Evolutionary conservation across 1,140 invertebrate species (phyloP).

Genomic region (Lithobius niger): DNA sequence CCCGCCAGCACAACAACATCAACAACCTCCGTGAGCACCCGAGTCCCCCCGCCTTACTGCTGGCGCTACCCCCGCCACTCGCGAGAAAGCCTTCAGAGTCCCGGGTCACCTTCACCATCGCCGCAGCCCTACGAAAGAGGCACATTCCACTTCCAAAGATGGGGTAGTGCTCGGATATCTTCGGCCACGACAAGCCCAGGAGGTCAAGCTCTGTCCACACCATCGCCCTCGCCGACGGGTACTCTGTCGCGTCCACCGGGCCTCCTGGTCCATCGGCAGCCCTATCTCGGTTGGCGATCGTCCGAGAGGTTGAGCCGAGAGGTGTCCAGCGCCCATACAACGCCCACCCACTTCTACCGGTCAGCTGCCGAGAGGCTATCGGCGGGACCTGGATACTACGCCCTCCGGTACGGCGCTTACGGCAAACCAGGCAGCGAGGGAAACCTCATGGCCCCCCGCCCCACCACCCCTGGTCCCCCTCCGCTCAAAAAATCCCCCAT

Average conservation of each 20-base stretch:
- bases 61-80: slow-evolving; percentile 12
- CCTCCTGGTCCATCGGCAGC: slow-evolving; percentile 36
- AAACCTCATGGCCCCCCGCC: neutral
- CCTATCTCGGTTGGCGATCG: slow-evolving; percentile 78
- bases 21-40: neutral
- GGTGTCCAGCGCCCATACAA: slow-evolving; percentile 13
- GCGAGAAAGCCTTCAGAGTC: slow-evolving; percentile 22
- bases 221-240: slow-evolving; percentile 13
- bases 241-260: neutral
- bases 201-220: slow-evolving; percentile 15
- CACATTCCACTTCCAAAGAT: slow-evolving; percentile 47
- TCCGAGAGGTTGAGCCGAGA: slow-evolving; percentile 62
- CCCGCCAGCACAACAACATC: neutral
- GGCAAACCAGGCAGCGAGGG: neutral
- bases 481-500: neutral
- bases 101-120: slow-evolving; percentile 20
- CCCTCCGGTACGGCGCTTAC: neutral
- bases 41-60: neutral
- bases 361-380: slow-evolving; percentile 56
- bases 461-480: neutral
- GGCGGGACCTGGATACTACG: slow-evolving; percentile 1
- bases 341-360: slow-evolving; percentile 30
- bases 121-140: slow-evolving; percentile 16
- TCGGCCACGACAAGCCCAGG: slow-evolving; percentile 39
- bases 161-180: slow-evolving; percentile 72